Evolutionary conservation across 2,797 vertebrate species (phyloP).

Genomic region (Syngnathus rostellatus): DNA sequence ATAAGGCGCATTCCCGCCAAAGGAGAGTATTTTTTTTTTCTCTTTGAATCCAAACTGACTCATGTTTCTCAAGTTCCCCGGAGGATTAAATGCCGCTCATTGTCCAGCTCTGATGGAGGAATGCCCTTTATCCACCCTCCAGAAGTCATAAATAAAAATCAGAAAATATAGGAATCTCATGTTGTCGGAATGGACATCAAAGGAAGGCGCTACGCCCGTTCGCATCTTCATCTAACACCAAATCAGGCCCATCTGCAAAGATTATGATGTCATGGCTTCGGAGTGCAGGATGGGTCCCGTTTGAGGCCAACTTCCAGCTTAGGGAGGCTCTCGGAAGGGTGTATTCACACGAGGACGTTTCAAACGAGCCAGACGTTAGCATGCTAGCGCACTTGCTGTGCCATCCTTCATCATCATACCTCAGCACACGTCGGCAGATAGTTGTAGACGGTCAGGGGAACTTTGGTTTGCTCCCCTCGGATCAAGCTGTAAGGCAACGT

Average conservation of each 20-base stretch:
- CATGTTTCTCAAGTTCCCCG: conserved; percentile 54
- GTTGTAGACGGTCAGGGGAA: conserved; percentile 83
- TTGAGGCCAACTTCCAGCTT: conserved; percentile 39
- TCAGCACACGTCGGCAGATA: conserved; percentile 78
- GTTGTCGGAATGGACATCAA: conserved; percentile 59
- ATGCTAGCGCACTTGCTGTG: not conserved
- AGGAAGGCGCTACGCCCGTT: conserved; percentile 47
- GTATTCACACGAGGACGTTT: not conserved
- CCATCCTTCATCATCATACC: conserved; percentile 56
- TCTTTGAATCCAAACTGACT: conserved; percentile 66
- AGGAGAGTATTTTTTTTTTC: conserved; percentile 43
- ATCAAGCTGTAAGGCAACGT: conserved; percentile 79
- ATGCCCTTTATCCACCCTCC: conserved; percentile 51
- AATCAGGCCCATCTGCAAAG: conserved; percentile 57
- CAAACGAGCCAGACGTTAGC: not conserved
- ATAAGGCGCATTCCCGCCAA: conserved; percentile 24
- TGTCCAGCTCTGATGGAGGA: conserved; percentile 54
- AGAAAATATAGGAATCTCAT: conserved; percentile 64
- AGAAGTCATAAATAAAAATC: conserved; percentile 64
- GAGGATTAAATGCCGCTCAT: conserved; percentile 59
- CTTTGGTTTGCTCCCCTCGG: conserved; percentile 88
- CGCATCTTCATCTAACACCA: conserved; percentile 55
- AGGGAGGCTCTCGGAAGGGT: conserved; percentile 23
- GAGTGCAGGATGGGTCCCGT: conserved; percentile 51
- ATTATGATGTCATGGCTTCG: conserved; percentile 58